A percentile compares a stretch with the other conserved stretches of the same genome.
Evolutionary conservation across 2,888 invertebrate genomes (phyloP).

Genomic region (Torymus tubicola): DNA sequence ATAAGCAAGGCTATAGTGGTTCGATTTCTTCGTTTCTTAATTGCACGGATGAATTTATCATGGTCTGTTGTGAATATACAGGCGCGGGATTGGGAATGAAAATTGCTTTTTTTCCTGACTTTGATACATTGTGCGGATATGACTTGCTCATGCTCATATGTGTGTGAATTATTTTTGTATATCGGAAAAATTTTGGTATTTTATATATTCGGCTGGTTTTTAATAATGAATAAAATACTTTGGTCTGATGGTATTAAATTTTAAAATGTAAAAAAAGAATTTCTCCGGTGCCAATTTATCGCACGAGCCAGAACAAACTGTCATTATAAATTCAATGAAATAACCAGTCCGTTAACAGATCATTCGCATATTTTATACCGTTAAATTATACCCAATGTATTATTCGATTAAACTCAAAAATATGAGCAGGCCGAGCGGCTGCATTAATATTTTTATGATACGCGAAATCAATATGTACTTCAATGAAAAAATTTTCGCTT

Average conservation of each 20-base stretch:
- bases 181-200: neutral
- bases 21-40: no score
- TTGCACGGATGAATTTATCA: no score
- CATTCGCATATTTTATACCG: constrained; percentile 15
- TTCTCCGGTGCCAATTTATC: neutral
- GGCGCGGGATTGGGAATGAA: no score
- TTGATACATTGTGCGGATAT: neutral
- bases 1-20: no score
- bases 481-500: no score
- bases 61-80: no score
- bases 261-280: neutral
- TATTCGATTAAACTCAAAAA: neutral
- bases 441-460: constrained; percentile 3
- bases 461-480: neutral
- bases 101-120: neutral
- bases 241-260: no score
- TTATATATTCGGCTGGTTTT: neutral
- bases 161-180: neutral
- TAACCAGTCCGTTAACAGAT: constrained; percentile 6
- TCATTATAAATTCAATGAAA: constrained; percentile 6
- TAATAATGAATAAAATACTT: no score
- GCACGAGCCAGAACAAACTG: no score
- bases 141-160: no score
- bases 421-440: neutral
- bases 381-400: neutral